These are phyloP conservation scores for Pterocles orientalis DNA, from an alignment of 2,113 vertebrate species.

Conservation along the genomic window DNA sequence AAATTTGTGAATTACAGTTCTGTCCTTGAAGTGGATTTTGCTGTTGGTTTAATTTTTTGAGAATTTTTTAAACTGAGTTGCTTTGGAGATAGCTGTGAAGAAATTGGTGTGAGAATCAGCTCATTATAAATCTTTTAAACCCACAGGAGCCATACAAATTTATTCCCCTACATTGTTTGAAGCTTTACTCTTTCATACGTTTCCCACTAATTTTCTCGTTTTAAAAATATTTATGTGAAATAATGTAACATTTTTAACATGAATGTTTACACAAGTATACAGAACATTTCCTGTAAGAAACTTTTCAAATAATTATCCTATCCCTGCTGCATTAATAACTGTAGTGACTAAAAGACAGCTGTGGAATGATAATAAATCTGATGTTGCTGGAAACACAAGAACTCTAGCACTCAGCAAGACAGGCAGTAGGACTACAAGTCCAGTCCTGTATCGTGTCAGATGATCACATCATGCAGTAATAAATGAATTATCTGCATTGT, in stretches of 20 bases:
- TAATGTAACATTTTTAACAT: background rate
- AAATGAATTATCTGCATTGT: background rate
- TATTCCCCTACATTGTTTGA: background rate
- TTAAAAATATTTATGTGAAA: background rate
- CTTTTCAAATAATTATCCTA: background rate
- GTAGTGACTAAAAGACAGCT: background rate
- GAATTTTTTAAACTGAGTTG: background rate
- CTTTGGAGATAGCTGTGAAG: background rate
- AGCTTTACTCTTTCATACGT: background rate
- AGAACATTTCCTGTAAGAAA: background rate
- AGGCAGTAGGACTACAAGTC: background rate
- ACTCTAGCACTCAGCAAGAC: fast-evolving
- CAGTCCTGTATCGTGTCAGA: background rate
- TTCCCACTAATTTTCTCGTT: background rate
- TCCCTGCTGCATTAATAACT: background rate
- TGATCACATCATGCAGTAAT: background rate
- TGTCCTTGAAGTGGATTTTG: background rate
- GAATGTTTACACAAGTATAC: fast-evolving
- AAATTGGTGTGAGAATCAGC: background rate
- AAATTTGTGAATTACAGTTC: background rate
- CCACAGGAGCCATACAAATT: fast-evolving
- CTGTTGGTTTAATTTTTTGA: background rate
- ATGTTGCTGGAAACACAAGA: background rate
- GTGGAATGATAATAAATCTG: background rate
- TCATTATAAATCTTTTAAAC: background rate